Evolutionary conservation across 2,888 invertebrate species (phyloP).

Genomic region (Drosophila sordidula): DNA sequence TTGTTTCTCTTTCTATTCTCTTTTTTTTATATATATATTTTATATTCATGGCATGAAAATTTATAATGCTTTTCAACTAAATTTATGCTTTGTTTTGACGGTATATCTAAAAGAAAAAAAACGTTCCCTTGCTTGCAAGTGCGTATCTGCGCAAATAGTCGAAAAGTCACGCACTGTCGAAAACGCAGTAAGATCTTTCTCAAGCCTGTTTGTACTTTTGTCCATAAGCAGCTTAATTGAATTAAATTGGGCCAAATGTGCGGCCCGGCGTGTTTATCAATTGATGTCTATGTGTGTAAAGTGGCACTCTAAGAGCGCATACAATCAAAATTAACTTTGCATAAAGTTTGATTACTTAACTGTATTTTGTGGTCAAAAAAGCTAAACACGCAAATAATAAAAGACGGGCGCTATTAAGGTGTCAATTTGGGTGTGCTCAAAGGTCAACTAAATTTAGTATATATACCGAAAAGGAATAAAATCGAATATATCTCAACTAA

Average conservation of each 20-base stretch:
- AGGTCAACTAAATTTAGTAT: slow-evolving; percentile 23
- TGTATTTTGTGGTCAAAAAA: slow-evolving; percentile 29
- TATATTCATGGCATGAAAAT: slow-evolving; percentile 4
- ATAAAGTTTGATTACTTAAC: slow-evolving; percentile 57
- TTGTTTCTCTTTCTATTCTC: slow-evolving; percentile 11
- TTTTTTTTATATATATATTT: slow-evolving; percentile 4
- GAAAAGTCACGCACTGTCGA: slow-evolving; percentile 38
- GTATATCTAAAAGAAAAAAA: neutral
- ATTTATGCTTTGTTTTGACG: slow-evolving; percentile 49
- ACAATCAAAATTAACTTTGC: slow-evolving; percentile 55
- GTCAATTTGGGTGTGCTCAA: slow-evolving; percentile 25
- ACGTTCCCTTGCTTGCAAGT: slow-evolving; percentile 14
- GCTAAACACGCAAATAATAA: slow-evolving; percentile 15
- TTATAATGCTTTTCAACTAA: slow-evolving; percentile 5
- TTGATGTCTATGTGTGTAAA: slow-evolving; percentile 47
- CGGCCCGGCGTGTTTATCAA: slow-evolving; percentile 50
- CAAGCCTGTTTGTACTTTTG: slow-evolving; percentile 25
- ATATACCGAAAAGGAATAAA: neutral
- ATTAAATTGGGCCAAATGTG: slow-evolving; percentile 72
- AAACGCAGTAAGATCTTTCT: slow-evolving; percentile 17
- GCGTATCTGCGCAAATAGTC: slow-evolving; percentile 16
- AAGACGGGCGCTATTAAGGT: slow-evolving; percentile 43
- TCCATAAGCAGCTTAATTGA: slow-evolving; percentile 69
- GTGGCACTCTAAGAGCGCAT: slow-evolving; percentile 40
- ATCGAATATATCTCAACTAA: neutral